Base-by-base conservation (phyloP, 1,140 invertebrate species). In the Pogonomyrmex californicus region DNA sequence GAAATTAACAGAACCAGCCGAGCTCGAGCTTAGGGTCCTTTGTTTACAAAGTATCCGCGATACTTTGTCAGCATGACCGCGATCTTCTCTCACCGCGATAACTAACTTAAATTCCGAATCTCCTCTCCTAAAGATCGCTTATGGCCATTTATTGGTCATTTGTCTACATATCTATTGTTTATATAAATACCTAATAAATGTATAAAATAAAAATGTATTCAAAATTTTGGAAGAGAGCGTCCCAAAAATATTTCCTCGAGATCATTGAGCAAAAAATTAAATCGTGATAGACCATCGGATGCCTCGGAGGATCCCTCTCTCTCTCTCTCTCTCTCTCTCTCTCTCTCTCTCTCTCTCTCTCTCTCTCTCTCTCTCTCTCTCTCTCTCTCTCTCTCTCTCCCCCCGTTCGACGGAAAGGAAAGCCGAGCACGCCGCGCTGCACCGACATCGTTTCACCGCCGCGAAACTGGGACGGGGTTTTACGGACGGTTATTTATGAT, bases 401-500 rank as follows among this genome's bases (percentile, higher is more conserved):
- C 23, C 38, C 54, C 66, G 49, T 17, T 71, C 65, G 58, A 38
- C 60, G 38, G 79, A 83, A 75, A 60, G 79, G 54, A 83, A 83
- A 83, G 68, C 82, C 71, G 60, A 65, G 71, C 68, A 83, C 38
- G 79, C 41, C 51, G 83, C 75, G 83, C 33, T 86, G 73, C 73
- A 36, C 76, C 60, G 73, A 47, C 62, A 78, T 76, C 71, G 73
- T 85, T 85, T 86, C 62, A 75, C 75, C 83, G 63, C 75, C 62
- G 54, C 56, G 85, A 86, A 86, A 86, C 85, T 86, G 56, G 85
- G 77, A 86, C 85, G 77, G 76, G 77, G 85, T 81, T 86, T 86
- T 86, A 86, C 85, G 85, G 77, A 47, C 77, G 75, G 85, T 86
- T 86, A 86, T 86, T 86, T 86, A 86, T 77, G 85, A 86, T 86